These are phyloP conservation scores for Ophioderma brevispina DNA, from an alignment of 35 echinoderm and acorn worm species.

Conservation along the genomic window DNA sequence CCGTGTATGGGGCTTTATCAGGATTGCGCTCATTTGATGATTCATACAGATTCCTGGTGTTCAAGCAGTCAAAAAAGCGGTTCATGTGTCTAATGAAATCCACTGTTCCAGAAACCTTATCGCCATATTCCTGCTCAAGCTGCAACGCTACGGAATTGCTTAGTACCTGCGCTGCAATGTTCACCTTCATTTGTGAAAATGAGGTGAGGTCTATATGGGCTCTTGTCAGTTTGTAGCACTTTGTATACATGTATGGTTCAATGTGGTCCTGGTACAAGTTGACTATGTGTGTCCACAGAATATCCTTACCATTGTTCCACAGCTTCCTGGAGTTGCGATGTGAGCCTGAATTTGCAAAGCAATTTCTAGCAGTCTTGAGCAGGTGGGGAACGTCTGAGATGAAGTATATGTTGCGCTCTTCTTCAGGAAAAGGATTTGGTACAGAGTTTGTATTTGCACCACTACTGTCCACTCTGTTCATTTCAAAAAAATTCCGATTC, in stretches of 20 bases:
- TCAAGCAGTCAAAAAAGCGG: too few species aligned
- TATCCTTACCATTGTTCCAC: conserved; percentile 10
- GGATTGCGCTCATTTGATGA: too few species aligned
- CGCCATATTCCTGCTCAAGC: not conserved
- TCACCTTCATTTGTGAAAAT: not conserved
- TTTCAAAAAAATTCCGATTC: too few species aligned
- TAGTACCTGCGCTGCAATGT: not conserved
- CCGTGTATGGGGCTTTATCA: too few species aligned
- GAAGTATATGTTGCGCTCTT: not conserved
- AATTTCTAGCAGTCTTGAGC: not conserved
- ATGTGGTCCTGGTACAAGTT: not conserved
- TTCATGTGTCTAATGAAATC: not conserved
- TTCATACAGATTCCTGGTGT: not conserved
- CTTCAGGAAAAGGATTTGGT: not conserved
- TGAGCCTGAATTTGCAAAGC: not conserved
- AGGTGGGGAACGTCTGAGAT: not conserved
- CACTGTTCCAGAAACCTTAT: not conserved
- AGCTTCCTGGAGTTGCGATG: conserved; percentile 1
- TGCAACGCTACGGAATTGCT: not conserved
- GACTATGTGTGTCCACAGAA: not conserved
- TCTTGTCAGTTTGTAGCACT: not conserved
- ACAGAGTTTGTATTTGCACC: too few species aligned
- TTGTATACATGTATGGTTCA: not conserved
- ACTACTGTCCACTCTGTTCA: too few species aligned
- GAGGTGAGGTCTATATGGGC: not conserved